Conservation (phyloP, 2,888 invertebrate genomes). For the Andrena camellia region DNA sequence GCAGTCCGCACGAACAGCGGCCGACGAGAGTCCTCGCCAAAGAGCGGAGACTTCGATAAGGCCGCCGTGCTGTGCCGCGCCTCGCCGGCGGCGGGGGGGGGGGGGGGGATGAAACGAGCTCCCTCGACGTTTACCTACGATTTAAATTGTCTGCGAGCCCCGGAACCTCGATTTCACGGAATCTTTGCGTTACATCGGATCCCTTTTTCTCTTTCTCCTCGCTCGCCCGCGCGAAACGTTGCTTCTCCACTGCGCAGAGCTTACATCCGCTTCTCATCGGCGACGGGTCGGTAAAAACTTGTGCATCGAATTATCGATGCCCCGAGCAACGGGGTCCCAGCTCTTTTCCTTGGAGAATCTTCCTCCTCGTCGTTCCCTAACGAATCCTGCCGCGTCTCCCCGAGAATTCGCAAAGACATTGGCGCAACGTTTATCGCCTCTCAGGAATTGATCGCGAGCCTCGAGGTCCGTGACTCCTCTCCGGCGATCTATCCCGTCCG, state of each 20-base stretch:
- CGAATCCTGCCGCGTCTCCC: not conserved
- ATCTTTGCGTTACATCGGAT: conserved; percentile 51
- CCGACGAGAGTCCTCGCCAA: conserved; percentile 25
- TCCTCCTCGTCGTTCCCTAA: not conserved
- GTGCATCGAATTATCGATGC: conserved; percentile 14
- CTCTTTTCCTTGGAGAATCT: conserved; percentile 11
- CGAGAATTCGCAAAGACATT: not conserved
- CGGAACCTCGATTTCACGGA: conserved; percentile 46
- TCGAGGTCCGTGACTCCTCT: conserved; percentile 34
- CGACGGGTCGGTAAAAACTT: conserved; percentile 23
- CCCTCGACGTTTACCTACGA: conserved; percentile 66
- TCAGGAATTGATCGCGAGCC: conserved; percentile 22
- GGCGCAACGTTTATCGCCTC: conserved; percentile 23
- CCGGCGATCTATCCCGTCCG: conserved; percentile 38
- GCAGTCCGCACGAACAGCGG: conserved; percentile 15
- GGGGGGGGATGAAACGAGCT: conserved; percentile 65
- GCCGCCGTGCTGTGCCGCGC: conserved; percentile 19
- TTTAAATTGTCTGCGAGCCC: conserved; percentile 61
- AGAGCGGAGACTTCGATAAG: conserved; percentile 58
- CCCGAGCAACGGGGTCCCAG: conserved; percentile 12
- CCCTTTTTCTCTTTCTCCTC: conserved; percentile 26
- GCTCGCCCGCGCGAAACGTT: not conserved
- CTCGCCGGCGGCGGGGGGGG: no score
- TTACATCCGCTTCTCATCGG: conserved; percentile 5
- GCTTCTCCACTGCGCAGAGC: not conserved